Percentiles rank a stretch among this genome's conserved stretches.
Conservation (phyloP, 2,797 vertebrate species). For the Syndactyla subalaris region DNA sequence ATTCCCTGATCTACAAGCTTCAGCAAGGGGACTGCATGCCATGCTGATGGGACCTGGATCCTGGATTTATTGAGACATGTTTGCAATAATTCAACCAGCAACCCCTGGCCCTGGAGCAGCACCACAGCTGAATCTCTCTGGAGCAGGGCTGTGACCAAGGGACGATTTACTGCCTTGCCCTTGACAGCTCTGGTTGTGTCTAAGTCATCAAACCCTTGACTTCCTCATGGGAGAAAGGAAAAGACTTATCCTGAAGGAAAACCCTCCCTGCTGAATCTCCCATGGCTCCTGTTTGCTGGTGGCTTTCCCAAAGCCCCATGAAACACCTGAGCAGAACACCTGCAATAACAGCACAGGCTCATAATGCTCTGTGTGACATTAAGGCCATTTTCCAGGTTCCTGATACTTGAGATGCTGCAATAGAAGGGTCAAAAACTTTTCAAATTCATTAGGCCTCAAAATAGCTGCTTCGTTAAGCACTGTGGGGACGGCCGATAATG, state of each 20-base stretch:
- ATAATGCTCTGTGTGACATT: background rate
- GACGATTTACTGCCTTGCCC: background rate
- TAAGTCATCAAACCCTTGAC: background rate
- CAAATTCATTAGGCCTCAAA: background rate
- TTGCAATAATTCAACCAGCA: background rate
- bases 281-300: background rate
- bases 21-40: rapidly evolving
- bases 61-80: background rate
- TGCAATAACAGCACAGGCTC: background rate
- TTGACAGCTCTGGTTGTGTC: background rate
- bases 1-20: background rate
- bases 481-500: rapidly evolving
- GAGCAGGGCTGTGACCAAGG: background rate
- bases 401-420: background rate
- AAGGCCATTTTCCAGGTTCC: background rate
- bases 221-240: background rate
- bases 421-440: background rate
- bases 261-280: background rate
- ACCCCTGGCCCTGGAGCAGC: background rate
- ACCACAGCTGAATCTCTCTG: rapidly evolving
- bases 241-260: background rate
- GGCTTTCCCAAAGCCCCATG: background rate
- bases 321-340: background rate
- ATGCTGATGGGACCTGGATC: background rate
- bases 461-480: slow-evolving; percentile 13